phyloP scores from a whole-genome alignment of 1,140 invertebrate genomes.

The Saccostrea cuccullata region DNA sequence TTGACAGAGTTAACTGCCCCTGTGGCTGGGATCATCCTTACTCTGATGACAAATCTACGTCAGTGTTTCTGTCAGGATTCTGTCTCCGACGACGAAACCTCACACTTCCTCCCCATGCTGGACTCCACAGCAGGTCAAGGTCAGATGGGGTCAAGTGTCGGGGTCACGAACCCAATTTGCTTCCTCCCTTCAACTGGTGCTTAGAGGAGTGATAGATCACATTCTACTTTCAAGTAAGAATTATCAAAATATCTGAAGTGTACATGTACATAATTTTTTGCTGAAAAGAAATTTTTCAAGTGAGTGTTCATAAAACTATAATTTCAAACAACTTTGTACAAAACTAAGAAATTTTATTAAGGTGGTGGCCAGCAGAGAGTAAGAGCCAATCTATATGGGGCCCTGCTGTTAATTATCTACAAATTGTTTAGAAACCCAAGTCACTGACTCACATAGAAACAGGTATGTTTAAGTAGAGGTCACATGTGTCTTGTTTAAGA shows the following conservation, averaged over 20 bases:
- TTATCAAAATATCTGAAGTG: no score
- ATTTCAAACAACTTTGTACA: no score
- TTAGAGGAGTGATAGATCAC: slow-evolving; percentile 80
- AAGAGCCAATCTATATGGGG: slow-evolving; percentile 89
- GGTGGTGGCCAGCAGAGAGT: slow-evolving; percentile 86
- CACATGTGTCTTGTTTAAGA: no score
- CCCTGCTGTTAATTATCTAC: slow-evolving; percentile 83
- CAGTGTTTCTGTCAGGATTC: slow-evolving; percentile 73
- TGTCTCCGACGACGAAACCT: slow-evolving; percentile 50
- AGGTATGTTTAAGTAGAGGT: not conserved
- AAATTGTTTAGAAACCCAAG: slow-evolving; percentile 82
- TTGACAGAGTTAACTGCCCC: slow-evolving; percentile 76
- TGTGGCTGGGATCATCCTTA: slow-evolving; percentile 76
- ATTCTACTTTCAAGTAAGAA: slow-evolving; percentile 79
- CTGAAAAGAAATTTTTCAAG: no score
- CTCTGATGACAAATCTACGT: slow-evolving; percentile 77
- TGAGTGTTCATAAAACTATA: no score
- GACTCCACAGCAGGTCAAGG: slow-evolving; percentile 59
- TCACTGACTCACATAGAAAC: slow-evolving; percentile 43
- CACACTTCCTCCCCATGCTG: slow-evolving; percentile 59
- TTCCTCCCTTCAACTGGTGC: slow-evolving; percentile 80
- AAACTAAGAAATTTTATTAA: slow-evolving; percentile 46
- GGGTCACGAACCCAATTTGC: slow-evolving; percentile 74
- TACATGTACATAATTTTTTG: no score
- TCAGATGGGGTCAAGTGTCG: slow-evolving; percentile 58